Evolutionary conservation across 2,888 invertebrate genomes (phyloP), one percentile per base, ranked within the genome.

Genomic region (Zygogramma bicolorata): DNA sequence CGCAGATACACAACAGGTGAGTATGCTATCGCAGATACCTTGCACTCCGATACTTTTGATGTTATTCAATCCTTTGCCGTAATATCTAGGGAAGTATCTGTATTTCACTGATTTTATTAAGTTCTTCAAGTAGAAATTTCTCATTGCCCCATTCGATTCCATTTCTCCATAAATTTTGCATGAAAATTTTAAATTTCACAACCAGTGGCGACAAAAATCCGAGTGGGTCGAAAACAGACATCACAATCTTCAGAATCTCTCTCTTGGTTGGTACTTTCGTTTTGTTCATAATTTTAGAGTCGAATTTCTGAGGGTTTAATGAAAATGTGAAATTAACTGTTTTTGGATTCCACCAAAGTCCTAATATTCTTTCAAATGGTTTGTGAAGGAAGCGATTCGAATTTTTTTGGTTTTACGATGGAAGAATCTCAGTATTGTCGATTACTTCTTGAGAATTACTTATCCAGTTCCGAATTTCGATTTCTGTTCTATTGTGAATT

Each of bases 401-500:
- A 53, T 8, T 8, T 13, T 57, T 57, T 25, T 57, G 57, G 25
- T 25, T 25, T 27, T 6, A 13, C 18, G n/a, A 22, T 22, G 2
- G 18, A 22, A 15, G 18, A 18, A 3, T 53, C 53, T 15, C 20
- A 29, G 10, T 8, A 27, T 5, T 22, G 20, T 53, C 25, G n/a
- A n/a, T n/a, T n/a, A n/a, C n/a, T n/a, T 15, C 27, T 58, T 25
- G 58, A n/a, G 27, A 58, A 58, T 58, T 27, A 25, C 58, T n/a
- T 25, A 58, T 13, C 58, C 58, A 58, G 15, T 29, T 65, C 8
- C 65, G 27, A 18, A 65, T 65, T 18, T n/a, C 31, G 13, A 65
- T 49, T 7, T 31, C 29, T 5, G n/a, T 49, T 59, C 15, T 59
- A 15, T n/a, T 29, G 8, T 65, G 65, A 3, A 65, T 46, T 42